Conservation (phyloP, 2,888 invertebrate species). For the Leucophenga maculata region DNA sequence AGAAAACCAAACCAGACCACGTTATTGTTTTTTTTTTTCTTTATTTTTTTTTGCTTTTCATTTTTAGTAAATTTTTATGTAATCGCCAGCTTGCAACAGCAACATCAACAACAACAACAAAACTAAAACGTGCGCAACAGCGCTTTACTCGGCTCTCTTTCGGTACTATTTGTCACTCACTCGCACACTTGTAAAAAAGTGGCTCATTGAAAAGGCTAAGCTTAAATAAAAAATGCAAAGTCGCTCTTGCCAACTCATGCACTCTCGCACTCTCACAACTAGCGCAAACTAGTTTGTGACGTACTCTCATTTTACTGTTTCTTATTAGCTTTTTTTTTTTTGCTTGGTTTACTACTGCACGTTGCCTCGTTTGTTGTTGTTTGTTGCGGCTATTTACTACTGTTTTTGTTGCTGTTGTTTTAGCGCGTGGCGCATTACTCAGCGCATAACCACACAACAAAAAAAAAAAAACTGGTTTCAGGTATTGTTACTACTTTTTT, state of each 20-base stretch:
- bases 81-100: neutral
- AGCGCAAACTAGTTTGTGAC: slow-evolving; percentile 57
- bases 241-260: slow-evolving; percentile 18
- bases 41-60: neutral
- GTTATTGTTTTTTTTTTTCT: neutral
- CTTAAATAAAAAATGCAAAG: slow-evolving; percentile 34
- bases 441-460: neutral
- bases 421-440: slow-evolving; percentile 21
- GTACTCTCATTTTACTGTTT: slow-evolving; percentile 39
- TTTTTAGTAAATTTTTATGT: slow-evolving; percentile 16
- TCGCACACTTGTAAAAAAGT: slow-evolving; percentile 45
- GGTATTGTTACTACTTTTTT: slow-evolving; percentile 29
- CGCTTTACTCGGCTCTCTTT: neutral
- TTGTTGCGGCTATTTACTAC: slow-evolving; percentile 22
- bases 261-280: slow-evolving; percentile 1
- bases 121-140: slow-evolving; percentile 15
- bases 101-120: slow-evolving; percentile 5
- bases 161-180: neutral
- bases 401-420: slow-evolving; percentile 30
- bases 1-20: slow-evolving; percentile 7
- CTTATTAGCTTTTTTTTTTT: slow-evolving; percentile 15
- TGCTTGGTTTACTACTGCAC: slow-evolving; percentile 32
- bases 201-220: slow-evolving; percentile 35
- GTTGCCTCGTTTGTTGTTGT: slow-evolving; percentile 29
- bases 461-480: neutral